A percentile compares a stretch with the other conserved stretches of the same genome.
Evolutionary conservation across 2,888 invertebrate species (phyloP).

Genomic region (Eupithecia subfuscata): DNA sequence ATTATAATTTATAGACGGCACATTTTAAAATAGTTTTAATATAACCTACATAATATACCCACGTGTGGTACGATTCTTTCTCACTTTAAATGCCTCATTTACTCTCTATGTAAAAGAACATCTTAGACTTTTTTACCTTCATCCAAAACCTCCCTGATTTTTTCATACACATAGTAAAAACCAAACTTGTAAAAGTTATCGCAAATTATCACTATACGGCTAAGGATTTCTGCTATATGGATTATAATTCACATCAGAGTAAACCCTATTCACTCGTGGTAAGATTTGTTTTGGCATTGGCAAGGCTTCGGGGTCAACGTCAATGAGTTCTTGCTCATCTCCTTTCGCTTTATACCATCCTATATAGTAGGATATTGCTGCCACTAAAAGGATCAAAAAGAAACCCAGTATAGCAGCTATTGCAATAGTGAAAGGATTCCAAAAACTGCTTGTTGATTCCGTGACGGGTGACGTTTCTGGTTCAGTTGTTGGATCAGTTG

Average conservation of each 20-base stretch:
- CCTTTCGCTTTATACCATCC: constrained; percentile 47
- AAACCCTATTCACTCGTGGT: constrained; percentile 52
- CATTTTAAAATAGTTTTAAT: neutral
- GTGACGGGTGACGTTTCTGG: constrained; percentile 13
- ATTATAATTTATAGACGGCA: neutral
- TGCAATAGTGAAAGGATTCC: constrained; percentile 55
- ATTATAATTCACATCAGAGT: constrained; percentile 36
- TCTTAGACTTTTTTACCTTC: neutral
- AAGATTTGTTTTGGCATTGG: constrained; percentile 44
- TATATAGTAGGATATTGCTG: constrained; percentile 48
- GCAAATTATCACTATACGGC: neutral
- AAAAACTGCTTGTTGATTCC: constrained; percentile 43
- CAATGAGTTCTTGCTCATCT: constrained; percentile 33
- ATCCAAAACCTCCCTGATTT: neutral
- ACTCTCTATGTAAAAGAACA: neutral
- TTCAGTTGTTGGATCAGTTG: constrained; percentile 10
- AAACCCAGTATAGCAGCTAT: constrained; percentile 50
- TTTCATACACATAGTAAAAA: neutral
- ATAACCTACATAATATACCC: neutral
- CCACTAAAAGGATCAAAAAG: constrained; percentile 45
- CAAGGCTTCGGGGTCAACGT: constrained; percentile 47
- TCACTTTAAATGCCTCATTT: neutral
- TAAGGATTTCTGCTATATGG: constrained; percentile 24
- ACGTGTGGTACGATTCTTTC: neutral
- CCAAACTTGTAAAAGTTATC: neutral